Evolutionary conservation across 2,888 invertebrate genomes (phyloP), one percentile per base, ranked within the genome.

Genomic region (Linyphia triangularis): DNA sequence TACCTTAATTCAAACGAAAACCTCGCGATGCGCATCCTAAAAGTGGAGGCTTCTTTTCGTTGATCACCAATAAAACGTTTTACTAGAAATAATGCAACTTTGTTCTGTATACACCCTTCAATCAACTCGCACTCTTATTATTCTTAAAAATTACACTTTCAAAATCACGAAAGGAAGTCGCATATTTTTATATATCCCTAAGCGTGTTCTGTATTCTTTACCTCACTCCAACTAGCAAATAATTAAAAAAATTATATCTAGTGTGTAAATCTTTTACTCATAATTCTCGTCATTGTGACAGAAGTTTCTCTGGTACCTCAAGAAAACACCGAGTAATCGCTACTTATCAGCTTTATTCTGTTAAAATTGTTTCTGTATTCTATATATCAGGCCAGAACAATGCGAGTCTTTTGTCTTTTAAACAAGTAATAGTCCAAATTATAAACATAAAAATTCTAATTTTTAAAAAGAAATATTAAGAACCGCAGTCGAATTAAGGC

Each of bases 161-260:
- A 69, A 72, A 43, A 67, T 9, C 37, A 67, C 73, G 81, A 79
- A 59, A 65, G 63, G 70, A 78, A 79, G 86, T 73, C 72, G 43
- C 67, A 88, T 88, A 81, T 88, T 88, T 88, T 81, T 88, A 75
- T 86, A 86, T 88, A 81, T 88, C 73, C 81, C 73, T 67, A 88
- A 51, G 75, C 81, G 73, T 86, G 67, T 63, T 81, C 63, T 78
- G 19, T 75, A 86, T 22, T 81, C 73, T 75, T 63, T 85, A 65
- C 43, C 63, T 72, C 73, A 72, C 37, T 79, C 85, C 73, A 19
- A 72, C 65, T 77, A 67, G 22, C 30, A 73, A 78, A 78, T 51
- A 78, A 84, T 84, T 84, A 75, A 28, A 77, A 77, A 33, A 33
- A 65, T 37, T 70, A 70, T 85, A 40, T 78, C 28, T 69, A 70